phyloP scores from a whole-genome alignment of 2,113 vertebrate genomes.

The Labrus mixtus region DNA sequence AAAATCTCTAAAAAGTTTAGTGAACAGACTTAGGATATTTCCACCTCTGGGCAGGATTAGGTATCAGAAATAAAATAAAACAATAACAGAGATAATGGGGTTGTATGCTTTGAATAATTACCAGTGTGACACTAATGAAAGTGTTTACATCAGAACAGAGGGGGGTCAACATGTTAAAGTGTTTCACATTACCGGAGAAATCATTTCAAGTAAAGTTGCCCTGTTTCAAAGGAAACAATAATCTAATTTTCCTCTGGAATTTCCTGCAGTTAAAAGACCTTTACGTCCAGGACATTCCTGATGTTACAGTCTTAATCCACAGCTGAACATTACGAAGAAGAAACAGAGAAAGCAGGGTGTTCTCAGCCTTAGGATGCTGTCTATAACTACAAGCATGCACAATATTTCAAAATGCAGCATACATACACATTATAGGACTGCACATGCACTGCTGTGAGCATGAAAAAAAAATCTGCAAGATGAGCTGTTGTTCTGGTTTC shows the following conservation, averaged over 20 bases:
- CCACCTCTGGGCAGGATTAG: not conserved
- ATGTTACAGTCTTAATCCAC: slow-evolving; percentile 5
- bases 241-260: slow-evolving; percentile 33
- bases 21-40: not conserved
- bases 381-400: not conserved
- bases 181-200: slow-evolving; percentile 6
- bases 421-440: not conserved
- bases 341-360: not conserved
- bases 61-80: not conserved
- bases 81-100: slow-evolving; percentile 2
- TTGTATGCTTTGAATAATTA: not conserved
- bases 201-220: slow-evolving; percentile 30
- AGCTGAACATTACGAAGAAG: not conserved
- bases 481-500: not conserved
- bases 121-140: not conserved
- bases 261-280: slow-evolving; percentile 22
- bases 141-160: not conserved
- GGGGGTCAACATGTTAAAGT: not conserved
- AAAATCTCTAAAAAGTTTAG: not conserved
- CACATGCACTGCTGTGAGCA: not conserved
- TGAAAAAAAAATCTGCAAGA: slow-evolving; percentile 1
- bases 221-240: slow-evolving; percentile 35
- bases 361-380: not conserved
- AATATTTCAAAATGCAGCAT: not conserved
- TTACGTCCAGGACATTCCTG: slow-evolving; percentile 5